These are phyloP conservation scores for Austrofundulus limnaeus DNA, from an alignment of 2,113 vertebrate species.

Conservation along the genomic window DNA sequence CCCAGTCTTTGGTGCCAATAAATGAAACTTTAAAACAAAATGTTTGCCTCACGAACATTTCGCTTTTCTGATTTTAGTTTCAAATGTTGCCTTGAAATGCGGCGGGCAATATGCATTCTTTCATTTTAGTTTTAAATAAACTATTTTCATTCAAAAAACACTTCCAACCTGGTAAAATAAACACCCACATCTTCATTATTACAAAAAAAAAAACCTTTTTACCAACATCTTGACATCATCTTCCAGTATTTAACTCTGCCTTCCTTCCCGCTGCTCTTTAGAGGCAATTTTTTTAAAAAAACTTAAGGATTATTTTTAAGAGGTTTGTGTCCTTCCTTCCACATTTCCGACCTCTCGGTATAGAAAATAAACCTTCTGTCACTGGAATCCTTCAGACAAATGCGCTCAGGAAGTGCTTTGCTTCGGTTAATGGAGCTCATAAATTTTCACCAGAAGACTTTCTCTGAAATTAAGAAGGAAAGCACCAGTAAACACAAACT, in stretches of 20 bases:
- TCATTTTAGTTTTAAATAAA: no score
- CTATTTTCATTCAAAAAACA: background rate
- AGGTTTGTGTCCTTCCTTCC: background rate
- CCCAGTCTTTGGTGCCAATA: conserved; percentile 3
- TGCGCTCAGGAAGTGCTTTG: background rate
- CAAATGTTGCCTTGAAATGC: no score
- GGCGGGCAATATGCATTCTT: no score
- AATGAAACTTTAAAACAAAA: no score
- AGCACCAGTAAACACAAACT: background rate
- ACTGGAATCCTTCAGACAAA: background rate
- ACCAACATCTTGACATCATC: background rate
- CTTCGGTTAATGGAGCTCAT: background rate
- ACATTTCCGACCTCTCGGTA: background rate
- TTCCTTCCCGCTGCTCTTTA: background rate
- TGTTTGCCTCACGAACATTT: no score
- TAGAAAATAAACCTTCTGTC: background rate
- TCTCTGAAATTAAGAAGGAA: background rate
- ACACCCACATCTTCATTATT: background rate
- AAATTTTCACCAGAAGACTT: conserved; percentile 1
- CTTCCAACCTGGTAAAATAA: background rate
- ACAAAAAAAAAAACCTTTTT: background rate
- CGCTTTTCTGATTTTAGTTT: no score
- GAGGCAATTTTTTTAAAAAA: background rate
- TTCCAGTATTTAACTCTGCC: background rate
- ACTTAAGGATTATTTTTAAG: background rate